Evolutionary conservation across 1,140 invertebrate species (phyloP).

Genomic region (Drosophila oshimai): DNA sequence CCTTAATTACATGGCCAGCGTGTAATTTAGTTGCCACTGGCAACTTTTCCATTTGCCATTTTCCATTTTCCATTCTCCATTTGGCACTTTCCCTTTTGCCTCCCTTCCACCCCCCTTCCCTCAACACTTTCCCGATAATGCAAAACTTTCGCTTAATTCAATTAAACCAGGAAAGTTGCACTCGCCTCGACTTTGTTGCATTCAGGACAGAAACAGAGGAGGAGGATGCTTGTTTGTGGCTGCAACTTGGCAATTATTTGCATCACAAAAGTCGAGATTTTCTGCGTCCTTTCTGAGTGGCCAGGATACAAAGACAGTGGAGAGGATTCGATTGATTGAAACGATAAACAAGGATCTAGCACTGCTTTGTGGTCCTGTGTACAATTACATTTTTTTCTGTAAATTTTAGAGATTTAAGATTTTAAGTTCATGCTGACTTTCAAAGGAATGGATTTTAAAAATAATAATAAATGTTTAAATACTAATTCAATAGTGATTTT

Average conservation of each 20-base stretch:
- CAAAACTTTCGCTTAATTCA: constrained; percentile 62
- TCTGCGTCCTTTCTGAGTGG: background rate
- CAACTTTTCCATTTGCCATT: constrained; percentile 23
- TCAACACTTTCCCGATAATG: constrained; percentile 27
- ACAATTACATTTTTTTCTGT: background rate
- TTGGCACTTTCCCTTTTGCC: constrained; percentile 9
- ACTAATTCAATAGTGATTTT: too few relatives aligned
- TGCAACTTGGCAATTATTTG: constrained; percentile 45
- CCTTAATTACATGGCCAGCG: constrained; percentile 54
- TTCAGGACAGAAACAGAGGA: background rate
- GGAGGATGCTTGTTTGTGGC: constrained; percentile 33
- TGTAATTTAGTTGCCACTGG: constrained; percentile 41
- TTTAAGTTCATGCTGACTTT: too few relatives aligned
- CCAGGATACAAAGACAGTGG: background rate
- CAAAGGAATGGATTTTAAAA: too few relatives aligned
- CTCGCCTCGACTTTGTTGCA: constrained; percentile 26
- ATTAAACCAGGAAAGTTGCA: constrained; percentile 49
- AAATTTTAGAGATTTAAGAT: too few relatives aligned
- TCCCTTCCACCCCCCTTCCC: background rate
- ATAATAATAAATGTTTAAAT: too few relatives aligned
- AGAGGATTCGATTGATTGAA: constrained; percentile 14
- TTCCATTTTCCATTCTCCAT: constrained; percentile 7
- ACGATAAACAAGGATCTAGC: background rate
- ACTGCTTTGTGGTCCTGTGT: background rate
- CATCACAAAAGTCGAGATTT: constrained; percentile 8